Evolutionary conservation across 2,797 vertebrate species (phyloP), one percentile per base, ranked within the genome.

Genomic region (Oceanodroma leucorhoa): DNA sequence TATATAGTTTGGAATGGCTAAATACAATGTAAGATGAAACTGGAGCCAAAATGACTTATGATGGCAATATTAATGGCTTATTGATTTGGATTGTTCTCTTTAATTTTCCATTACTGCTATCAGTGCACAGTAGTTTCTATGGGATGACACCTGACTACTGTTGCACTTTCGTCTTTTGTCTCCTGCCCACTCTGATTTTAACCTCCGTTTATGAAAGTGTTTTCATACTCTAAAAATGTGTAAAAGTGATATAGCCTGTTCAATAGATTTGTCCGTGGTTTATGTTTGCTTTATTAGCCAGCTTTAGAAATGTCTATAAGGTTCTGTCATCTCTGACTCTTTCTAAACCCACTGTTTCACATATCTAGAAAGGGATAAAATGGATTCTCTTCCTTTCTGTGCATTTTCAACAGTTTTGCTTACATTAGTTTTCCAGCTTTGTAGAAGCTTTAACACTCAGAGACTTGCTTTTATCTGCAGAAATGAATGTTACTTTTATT

Each of bases 21-120:
- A 76, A 55, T 30, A 10, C 0, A 2, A 9, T 8, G 2, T 41
- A 41, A 30, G 6, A 5, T 84, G 24, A 38, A 77, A 32, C 16
- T 60, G 29, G 14, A 64, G 14, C 15, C 14, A 34, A n/a, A 83
- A 43, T 24, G 5, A 1, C 10, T 26, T 26, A 34, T 15, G 41
- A 4, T 36, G 29, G 7, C 14, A 83, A 88, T 70, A 83, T 51
- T 9, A 48, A 6, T 38, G 10, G 3, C 14, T 78, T 80, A 55
- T 54, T 71, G 10, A 20, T 67, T 55, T 69, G 14, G 24, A 54
- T 10, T 62, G 1, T 34, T n/a, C 12, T 54, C 4, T 61, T 83
- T 36, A 75, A 51, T 72, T 83, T 79, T 54, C 5, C 21, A 9
- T 34, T 80, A 22, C 9, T 30, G 3, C n/a, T 54, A 9, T 50